Evolutionary conservation across 2,113 vertebrate species (phyloP).

Genomic region (Psephotus haematonotus): DNA sequence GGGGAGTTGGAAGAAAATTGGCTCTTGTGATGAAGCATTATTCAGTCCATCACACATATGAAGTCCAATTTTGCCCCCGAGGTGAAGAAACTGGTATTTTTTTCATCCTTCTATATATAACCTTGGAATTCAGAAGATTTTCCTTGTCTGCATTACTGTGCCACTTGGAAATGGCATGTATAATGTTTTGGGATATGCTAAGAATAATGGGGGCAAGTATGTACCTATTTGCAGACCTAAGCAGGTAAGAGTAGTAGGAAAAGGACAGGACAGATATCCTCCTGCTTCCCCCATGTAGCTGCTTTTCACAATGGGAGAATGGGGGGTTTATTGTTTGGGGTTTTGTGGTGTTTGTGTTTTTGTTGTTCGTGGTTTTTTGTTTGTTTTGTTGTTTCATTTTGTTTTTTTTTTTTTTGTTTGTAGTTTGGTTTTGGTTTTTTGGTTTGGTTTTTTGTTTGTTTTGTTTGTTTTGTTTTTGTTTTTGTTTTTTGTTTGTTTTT

Average conservation of each 20-base stretch:
- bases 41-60: slow-evolving; percentile 42
- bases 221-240: neutral
- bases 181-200: neutral
- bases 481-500: neutral
- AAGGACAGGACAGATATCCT: rapidly evolving
- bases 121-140: neutral
- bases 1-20: slow-evolving; percentile 58
- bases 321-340: neutral
- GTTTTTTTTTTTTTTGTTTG: too few species aligned
- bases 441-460: too few species aligned
- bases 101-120: neutral
- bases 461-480: too few species aligned
- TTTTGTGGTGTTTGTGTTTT: neutral
- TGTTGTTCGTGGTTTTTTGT: neutral
- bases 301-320: neutral
- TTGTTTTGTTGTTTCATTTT: neutral
- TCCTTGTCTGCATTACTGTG: neutral
- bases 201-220: rapidly evolving
- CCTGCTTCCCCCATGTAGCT: rapidly evolving
- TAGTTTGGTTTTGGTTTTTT: too few species aligned
- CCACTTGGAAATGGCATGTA: neutral
- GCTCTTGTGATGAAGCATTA: slow-evolving; percentile 56
- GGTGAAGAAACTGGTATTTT: slow-evolving; percentile 5
- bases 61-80: slow-evolving; percentile 56
- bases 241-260: neutral